Evolutionary conservation across 2,888 invertebrate genomes (phyloP), one percentile per base, ranked within the genome.

Genomic region (Nomada flava): DNA sequence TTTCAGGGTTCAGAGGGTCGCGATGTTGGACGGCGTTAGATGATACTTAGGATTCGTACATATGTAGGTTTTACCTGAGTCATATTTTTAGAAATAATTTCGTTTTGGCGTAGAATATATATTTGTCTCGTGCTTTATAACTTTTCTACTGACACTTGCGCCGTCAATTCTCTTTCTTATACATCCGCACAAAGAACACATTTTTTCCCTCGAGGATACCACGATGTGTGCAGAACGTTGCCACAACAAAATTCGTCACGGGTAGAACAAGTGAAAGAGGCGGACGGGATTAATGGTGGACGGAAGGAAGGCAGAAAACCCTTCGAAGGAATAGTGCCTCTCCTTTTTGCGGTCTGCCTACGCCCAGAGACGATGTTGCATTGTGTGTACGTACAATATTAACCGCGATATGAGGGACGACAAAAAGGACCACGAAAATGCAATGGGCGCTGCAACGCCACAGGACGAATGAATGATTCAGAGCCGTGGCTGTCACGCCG

Each of bases 391-490:
- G 83, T 80, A 75, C 85, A 79, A 89, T 90, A 89, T 90, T 89
- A 89, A 89, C 81, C 86, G 86, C 88, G 87, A 89, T 86, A 90
- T 88, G 83, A 72, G 70, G 69, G 69, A 85, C 78, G 80, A 84
- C 87, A 90, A 90, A 71, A 86, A 87, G 79, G 74, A 82, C 47
- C 78, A 76, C 76, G 81, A 83, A 75, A 82, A 77, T 78, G 73
- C 79, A 70, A 74, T 70, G 67, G 79, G 69, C 70, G 71, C 73
- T 68, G 78, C 55, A 67, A 76, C 86, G 60, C 72, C 60, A 82
- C 67, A 67, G 76, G 83, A 89, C 86, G 86, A 89, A 87, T 86
- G 88, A 88, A 89, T 89, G 88, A 88, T 88, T 88, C 88, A 89
- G 88, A 83, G 78, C 76, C 86, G 69, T 70, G 75, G 26, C 75